Evolutionary conservation across 2,797 vertebrate genomes (phyloP).

Genomic region (Cryptoprocta ferox): DNA sequence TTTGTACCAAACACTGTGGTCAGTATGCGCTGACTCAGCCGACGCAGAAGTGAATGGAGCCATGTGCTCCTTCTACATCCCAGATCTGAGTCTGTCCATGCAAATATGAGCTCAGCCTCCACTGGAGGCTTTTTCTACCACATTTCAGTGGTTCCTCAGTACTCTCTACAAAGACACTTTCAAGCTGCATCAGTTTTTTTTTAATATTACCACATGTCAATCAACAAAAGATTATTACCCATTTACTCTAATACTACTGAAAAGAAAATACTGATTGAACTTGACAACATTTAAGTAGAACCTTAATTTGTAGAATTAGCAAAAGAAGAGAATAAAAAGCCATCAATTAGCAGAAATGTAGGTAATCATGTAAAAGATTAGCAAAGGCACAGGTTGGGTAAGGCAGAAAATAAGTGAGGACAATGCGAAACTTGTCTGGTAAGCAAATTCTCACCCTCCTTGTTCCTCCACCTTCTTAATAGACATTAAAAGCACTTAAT

Average conservation of each 20-base stretch:
- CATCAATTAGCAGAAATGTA: slow-evolving; percentile 72
- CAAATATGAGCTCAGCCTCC: not conserved
- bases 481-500: slow-evolving; percentile 77
- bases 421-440: slow-evolving; percentile 59
- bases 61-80: not conserved
- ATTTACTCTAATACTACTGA: slow-evolving; percentile 65
- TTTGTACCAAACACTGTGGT: slow-evolving; percentile 4
- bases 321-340: slow-evolving; percentile 61
- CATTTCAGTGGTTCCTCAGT: not conserved
- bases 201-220: slow-evolving; percentile 73
- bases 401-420: not conserved
- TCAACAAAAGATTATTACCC: slow-evolving; percentile 81
- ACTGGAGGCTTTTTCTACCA: too few species aligned
- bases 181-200: slow-evolving; percentile 72
- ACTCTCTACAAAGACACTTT: slow-evolving; percentile 49
- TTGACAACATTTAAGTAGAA: slow-evolving; percentile 75
- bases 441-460: slow-evolving; percentile 66
- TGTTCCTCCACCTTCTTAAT: slow-evolving; percentile 69
- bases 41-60: not conserved
- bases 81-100: not conserved
- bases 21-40: not conserved
- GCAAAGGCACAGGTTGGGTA: slow-evolving; percentile 66
- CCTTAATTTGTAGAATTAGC: slow-evolving; percentile 75
- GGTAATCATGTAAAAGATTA: slow-evolving; percentile 78
- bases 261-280: slow-evolving; percentile 63